Evolutionary conservation across 2,113 vertebrate genomes (phyloP).

Genomic region (Hippotragus niger): DNA sequence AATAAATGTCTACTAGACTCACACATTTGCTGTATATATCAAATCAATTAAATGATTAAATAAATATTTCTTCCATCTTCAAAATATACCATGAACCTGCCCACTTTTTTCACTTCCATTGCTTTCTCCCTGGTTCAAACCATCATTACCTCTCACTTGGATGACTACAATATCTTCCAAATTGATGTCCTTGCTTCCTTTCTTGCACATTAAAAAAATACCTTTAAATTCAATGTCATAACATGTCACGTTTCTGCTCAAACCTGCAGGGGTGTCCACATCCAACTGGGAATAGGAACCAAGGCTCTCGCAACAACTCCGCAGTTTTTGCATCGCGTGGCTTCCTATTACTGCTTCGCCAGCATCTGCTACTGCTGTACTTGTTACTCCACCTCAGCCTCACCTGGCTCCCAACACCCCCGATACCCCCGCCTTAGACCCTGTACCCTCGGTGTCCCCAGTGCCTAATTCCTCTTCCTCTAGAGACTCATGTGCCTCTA

Average conservation of each 20-base stretch:
- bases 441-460: background rate
- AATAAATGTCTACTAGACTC: background rate
- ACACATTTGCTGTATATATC: background rate
- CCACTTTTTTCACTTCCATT: background rate
- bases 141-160: background rate
- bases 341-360: background rate
- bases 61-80: background rate
- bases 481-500: background rate
- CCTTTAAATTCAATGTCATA: background rate
- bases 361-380: background rate
- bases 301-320: background rate
- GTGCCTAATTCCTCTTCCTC: background rate
- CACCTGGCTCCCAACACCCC: background rate
- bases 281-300: accelerated
- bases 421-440: accelerated
- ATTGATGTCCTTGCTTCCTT: background rate
- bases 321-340: accelerated
- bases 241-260: background rate
- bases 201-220: background rate
- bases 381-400: too few species aligned
- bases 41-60: background rate
- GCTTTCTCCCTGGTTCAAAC: background rate
- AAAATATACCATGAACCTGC: background rate
- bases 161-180: background rate
- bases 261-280: background rate